phyloP scores from a whole-genome alignment of 2,113 vertebrate species.

The Tursiops truncatus region DNA sequence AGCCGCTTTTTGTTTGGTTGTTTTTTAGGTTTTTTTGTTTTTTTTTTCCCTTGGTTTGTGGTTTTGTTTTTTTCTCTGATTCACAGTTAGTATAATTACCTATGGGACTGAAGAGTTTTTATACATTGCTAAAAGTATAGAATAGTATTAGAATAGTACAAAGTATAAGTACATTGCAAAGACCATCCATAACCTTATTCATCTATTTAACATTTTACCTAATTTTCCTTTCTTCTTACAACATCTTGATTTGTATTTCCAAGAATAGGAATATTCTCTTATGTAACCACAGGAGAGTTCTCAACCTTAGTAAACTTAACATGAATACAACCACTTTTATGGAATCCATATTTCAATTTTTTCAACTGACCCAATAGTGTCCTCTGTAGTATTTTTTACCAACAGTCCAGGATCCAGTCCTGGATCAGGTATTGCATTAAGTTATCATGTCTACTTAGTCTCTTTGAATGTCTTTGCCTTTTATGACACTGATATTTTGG shows the following conservation, averaged over 20 bases:
- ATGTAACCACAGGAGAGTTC: background rate
- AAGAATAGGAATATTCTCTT: background rate
- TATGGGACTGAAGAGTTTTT: background rate
- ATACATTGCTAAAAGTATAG: background rate
- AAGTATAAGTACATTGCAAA: background rate
- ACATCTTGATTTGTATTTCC: background rate
- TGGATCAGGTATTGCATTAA: background rate
- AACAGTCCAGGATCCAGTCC: background rate
- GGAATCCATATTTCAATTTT: background rate
- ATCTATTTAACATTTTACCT: background rate
- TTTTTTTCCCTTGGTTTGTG: background rate
- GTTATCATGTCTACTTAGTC: background rate
- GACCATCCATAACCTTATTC: background rate
- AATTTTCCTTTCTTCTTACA: background rate
- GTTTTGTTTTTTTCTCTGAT: background rate
- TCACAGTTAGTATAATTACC: background rate
- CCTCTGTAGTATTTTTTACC: background rate
- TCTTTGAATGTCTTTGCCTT: background rate
- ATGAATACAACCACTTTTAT: background rate
- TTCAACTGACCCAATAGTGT: background rate
- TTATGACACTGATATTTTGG: background rate
- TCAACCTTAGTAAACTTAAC: background rate
- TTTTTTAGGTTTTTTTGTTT: background rate
- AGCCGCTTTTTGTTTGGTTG: background rate
- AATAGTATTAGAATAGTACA: background rate